Base-by-base conservation (phyloP, 2,113 vertebrate genomes). In the Pygoscelis adeliae region DNA sequence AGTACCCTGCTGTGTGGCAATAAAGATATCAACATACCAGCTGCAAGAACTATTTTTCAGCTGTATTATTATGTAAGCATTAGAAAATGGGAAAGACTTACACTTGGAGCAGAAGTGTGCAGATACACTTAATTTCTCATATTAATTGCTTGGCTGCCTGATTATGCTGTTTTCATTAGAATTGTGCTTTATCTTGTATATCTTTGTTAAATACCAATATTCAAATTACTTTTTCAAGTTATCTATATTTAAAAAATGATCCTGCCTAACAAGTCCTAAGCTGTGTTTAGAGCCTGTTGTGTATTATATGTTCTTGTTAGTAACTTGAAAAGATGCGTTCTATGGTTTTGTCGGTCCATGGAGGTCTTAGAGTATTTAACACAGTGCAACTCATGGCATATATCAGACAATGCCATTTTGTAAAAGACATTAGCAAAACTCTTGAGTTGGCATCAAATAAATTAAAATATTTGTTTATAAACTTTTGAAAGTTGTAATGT, bases 21-120 rank as follows among this genome's bases (percentile, higher is more conserved):
- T 93, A 93, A 97, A 88, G 73, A 69, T 94, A 93, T 34, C 8
- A 50, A 84, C 90, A 93, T 96, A 89, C 79, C 78, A 95, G 30
- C 66, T 94, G 58, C 40, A 89, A 85, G n/a, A 92, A 58, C 27
- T 92, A 3, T 42, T 95, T 95, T 85, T 89, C 52, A 71, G 15
- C 25, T 92, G 26, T 74, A 30, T 85, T 67, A 93, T 42, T 93
- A 42, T 63, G 27, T 72, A 82, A 74, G n/a, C 34, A 73, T 53
- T 84, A 78, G 34, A 71, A 93, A 87, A 84, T 71, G 30, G 32
- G 73, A 47, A 70, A 36, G 53, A 49, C 26, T 52, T 69, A 18
- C 23, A 81, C 36, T 90, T 83, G 11, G 12, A 66, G 53, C 7
- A 36, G 34, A 90, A 89, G 26, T 36, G 7, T 86, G 13, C 76